These are phyloP conservation scores for Diadromus collaris DNA, from an alignment of 2,888 invertebrate genomes.

Conservation along the genomic window DNA sequence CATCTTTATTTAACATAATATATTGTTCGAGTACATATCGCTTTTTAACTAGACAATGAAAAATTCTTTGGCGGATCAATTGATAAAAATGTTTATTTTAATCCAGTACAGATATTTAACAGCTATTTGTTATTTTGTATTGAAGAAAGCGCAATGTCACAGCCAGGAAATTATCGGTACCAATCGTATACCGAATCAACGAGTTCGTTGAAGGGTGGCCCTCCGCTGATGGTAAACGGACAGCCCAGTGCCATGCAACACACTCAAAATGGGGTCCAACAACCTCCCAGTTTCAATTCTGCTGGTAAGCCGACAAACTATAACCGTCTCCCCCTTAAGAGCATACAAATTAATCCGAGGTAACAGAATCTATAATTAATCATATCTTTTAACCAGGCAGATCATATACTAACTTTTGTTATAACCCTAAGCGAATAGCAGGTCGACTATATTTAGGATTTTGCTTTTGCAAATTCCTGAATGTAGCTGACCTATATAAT, in stretches of 20 bases:
- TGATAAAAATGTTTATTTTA: background rate
- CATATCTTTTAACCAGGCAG: background rate
- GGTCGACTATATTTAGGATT: no score
- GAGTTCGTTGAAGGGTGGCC: conserved; percentile 67
- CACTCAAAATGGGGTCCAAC: conserved; percentile 75
- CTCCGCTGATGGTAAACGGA: conserved; percentile 71
- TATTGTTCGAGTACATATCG: background rate
- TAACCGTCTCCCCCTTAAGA: background rate
- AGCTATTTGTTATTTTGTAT: conserved; percentile 13
- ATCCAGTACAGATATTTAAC: background rate
- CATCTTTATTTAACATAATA: background rate
- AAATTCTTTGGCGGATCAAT: background rate
- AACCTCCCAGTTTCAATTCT: conserved; percentile 69
- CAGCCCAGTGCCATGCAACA: conserved; percentile 68
- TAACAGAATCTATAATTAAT: background rate
- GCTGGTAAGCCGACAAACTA: conserved; percentile 67
- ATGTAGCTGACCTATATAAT: background rate
- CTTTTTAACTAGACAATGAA: background rate
- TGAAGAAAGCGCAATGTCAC: conserved; percentile 73
- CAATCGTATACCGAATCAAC: conserved; percentile 68
- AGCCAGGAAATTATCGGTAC: conserved; percentile 73
- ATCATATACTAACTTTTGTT: background rate
- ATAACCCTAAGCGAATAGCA: no score
- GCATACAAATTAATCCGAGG: background rate
- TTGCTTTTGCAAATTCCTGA: background rate